Conservation (phyloP, 2,888 invertebrate genomes). For the Rambutsinella grinnellia region DNA sequence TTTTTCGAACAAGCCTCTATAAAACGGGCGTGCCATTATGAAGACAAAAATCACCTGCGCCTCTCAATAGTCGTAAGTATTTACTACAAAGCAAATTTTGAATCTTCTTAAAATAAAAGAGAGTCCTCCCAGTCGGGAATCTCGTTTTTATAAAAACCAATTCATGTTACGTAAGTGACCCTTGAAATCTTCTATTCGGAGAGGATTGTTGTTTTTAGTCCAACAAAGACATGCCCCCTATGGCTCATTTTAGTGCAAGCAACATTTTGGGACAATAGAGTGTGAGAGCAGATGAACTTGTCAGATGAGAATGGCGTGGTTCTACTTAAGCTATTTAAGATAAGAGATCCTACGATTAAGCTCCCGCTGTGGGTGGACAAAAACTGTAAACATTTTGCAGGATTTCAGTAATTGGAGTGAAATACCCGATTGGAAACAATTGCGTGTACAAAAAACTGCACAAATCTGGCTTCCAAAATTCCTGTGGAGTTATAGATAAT, state of each 20-base stretch:
- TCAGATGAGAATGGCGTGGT: slow-evolving; percentile 13
- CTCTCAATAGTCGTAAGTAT: no score
- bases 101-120: no score
- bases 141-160: not conserved
- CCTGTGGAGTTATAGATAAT: no score
- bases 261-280: slow-evolving; percentile 1
- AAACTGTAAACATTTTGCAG: slow-evolving; percentile 38
- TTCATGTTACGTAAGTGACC: slow-evolving; percentile 28
- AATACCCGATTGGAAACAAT: slow-evolving; percentile 7
- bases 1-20: no score
- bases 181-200: slow-evolving; percentile 7
- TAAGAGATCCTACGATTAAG: slow-evolving; percentile 1
- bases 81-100: no score
- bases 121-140: not conserved
- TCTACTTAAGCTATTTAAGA: slow-evolving; percentile 1
- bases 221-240: slow-evolving; percentile 11
- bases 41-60: no score
- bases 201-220: slow-evolving; percentile 12
- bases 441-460: no score
- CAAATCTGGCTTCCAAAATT: no score
- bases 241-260: slow-evolving; percentile 8
- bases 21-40: no score
- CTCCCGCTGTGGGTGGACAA: slow-evolving; percentile 24
- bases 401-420: slow-evolving; percentile 24
- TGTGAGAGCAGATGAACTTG: slow-evolving; percentile 33